phyloP scores from a whole-genome alignment of 2,113 vertebrate genomes.

The Coregonus clupeaformis region DNA sequence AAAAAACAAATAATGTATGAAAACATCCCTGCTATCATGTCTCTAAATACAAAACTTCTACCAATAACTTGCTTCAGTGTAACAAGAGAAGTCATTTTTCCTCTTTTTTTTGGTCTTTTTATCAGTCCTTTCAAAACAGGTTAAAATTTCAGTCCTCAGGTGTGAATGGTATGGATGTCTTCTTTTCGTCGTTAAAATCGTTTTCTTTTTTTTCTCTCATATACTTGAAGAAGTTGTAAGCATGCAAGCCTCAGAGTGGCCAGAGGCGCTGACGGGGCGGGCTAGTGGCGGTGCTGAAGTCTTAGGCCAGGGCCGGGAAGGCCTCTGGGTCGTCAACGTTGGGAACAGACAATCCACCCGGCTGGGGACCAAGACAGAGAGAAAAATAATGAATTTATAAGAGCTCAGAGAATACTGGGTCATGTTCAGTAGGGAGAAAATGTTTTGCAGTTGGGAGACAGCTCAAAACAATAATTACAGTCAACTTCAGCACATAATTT shows the following conservation, averaged over 20 bases:
- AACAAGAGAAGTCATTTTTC: constrained; percentile 96
- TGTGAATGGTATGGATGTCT: constrained; percentile 94
- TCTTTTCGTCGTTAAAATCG: constrained; percentile 50
- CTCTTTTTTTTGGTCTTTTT: constrained; percentile 61
- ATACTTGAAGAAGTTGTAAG: constrained; percentile 96
- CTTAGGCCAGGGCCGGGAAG: constrained; percentile 95
- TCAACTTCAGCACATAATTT: too few species aligned
- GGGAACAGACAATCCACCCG: constrained; percentile 90
- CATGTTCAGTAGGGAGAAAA: too few species aligned
- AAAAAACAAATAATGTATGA: constrained; percentile 81
- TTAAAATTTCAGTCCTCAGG: constrained; percentile 94
- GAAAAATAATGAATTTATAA: neutral
- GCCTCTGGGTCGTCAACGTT: constrained; percentile 99
- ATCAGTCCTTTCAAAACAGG: constrained; percentile 87
- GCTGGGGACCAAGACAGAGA: constrained; percentile 67
- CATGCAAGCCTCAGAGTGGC: constrained; percentile 98
- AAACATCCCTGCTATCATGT: constrained; percentile 99
- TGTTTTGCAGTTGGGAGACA: neutral
- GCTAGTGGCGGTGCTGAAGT: constrained; percentile 76
- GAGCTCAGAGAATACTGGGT: too few species aligned
- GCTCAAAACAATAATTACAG: too few species aligned
- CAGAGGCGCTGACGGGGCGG: constrained; percentile 79
- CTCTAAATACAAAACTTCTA: constrained; percentile 99
- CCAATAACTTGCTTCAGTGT: constrained; percentile 94
- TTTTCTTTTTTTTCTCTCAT: constrained; percentile 68